These are phyloP conservation scores for Noctua fimbriata DNA, from an alignment of 2,888 invertebrate species.

Conservation along the genomic window DNA sequence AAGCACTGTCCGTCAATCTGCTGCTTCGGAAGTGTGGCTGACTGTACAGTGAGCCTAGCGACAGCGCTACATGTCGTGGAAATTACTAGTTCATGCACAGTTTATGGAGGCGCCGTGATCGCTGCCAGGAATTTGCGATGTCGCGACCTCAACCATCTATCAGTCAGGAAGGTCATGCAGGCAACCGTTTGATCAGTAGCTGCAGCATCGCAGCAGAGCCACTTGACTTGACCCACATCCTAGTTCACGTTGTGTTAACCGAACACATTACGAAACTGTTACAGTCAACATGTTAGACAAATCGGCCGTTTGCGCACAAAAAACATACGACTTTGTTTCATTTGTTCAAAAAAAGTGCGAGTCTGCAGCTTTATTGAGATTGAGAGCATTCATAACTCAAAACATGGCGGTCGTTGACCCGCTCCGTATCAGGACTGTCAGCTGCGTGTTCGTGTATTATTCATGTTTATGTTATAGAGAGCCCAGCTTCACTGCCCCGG, in stretches of 20 bases:
- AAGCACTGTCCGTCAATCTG: neutral
- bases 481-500: neutral
- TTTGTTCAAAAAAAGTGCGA: constrained; percentile 15
- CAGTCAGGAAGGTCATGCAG: neutral
- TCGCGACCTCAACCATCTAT: constrained; percentile 19
- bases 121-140: constrained; percentile 25
- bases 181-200: neutral
- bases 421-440: constrained; percentile 13
- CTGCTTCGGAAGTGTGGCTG: neutral
- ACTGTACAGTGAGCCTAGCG: constrained; percentile 3
- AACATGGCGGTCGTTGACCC: constrained; percentile 39
- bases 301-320: neutral
- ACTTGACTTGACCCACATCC: constrained; percentile 1
- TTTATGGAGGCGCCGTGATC: neutral
- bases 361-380: constrained; percentile 2
- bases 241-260: neutral
- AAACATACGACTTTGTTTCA: neutral
- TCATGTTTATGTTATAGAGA: constrained; percentile 22
- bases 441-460: constrained; percentile 35
- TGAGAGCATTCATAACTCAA: constrained; percentile 21
- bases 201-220: neutral
- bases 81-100: constrained; percentile 9
- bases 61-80: neutral
- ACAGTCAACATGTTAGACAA: neutral
- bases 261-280: neutral